These are phyloP conservation scores for Panthera uncia DNA, from an alignment of 2,113 vertebrate species.

Conservation along the genomic window DNA sequence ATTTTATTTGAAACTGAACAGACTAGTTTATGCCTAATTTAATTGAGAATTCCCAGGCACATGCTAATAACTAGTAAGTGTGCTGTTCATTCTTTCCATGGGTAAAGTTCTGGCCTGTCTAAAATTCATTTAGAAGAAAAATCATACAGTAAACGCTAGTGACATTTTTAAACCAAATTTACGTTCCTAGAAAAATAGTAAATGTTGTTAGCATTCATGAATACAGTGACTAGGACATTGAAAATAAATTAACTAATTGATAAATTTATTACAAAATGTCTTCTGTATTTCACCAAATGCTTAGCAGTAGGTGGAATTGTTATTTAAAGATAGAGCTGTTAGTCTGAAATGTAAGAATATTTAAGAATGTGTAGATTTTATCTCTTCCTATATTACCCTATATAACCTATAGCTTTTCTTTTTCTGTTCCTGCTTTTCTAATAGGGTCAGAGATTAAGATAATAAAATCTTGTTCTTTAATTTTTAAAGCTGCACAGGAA, in stretches of 20 bases:
- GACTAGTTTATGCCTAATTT: conserved; percentile 5
- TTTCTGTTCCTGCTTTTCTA: background rate
- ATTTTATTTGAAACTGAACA: conserved; percentile 57
- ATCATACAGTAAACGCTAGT: background rate
- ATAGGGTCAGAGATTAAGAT: background rate
- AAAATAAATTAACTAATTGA: background rate
- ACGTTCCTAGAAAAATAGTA: background rate
- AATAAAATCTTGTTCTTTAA: background rate
- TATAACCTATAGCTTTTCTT: background rate
- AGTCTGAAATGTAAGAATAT: background rate
- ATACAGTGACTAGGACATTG: background rate
- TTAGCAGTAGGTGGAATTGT: background rate
- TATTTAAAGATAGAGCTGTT: background rate
- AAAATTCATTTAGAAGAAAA: conserved; percentile 37
- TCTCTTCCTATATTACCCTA: background rate
- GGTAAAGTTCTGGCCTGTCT: background rate
- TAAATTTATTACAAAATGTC: background rate
- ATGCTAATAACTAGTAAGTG: conserved; percentile 45
- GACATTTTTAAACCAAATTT: conserved; percentile 22
- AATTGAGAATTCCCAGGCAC: background rate
- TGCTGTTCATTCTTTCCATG: background rate
- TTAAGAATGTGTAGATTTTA: background rate
- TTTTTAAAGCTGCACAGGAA: background rate
- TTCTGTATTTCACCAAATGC: background rate
- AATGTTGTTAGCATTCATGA: background rate